These are phyloP conservation scores for Mionectes macconnelli DNA, from an alignment of 2,113 vertebrate genomes.

Conservation along the genomic window DNA sequence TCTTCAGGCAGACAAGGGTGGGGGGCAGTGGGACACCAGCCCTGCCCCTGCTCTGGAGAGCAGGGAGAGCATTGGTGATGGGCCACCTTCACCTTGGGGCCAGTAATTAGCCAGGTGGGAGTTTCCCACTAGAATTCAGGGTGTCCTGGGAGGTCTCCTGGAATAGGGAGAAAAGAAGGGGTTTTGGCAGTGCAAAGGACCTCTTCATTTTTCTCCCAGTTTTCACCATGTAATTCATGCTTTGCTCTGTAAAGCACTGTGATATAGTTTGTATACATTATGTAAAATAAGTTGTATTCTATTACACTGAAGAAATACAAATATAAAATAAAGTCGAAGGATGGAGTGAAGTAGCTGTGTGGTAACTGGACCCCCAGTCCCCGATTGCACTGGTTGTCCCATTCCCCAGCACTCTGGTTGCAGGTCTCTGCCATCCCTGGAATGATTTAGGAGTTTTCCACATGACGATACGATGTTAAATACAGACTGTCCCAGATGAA, in stretches of 20 bases:
- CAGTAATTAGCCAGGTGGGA: not conserved
- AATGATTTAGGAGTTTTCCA: not conserved
- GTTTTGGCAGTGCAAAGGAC: not conserved
- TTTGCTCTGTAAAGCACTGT: slow-evolving; percentile 60
- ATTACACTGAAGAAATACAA: slow-evolving; percentile 12
- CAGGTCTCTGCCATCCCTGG: not conserved
- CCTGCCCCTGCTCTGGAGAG: not conserved
- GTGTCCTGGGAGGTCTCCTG: not conserved
- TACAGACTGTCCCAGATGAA: not conserved
- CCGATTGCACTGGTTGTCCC: not conserved
- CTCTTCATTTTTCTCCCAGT: not conserved
- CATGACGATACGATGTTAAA: not conserved
- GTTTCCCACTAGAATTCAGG: not conserved
- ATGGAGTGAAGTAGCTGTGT: slow-evolving; percentile 47
- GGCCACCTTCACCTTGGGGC: not conserved
- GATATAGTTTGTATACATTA: slow-evolving; percentile 59
- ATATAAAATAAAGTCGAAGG: slow-evolving; percentile 60
- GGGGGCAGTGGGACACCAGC: not conserved
- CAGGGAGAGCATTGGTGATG: not conserved
- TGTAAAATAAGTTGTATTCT: slow-evolving; percentile 65
- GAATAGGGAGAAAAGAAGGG: not conserved
- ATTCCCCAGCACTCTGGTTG: not conserved
- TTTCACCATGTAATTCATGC: slow-evolving; percentile 36
- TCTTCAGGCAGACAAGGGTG: not conserved
- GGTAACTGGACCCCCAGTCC: slow-evolving; percentile 18